Evolutionary conservation across 1,140 invertebrate genomes (phyloP).

Genomic region (Monochamus saltuarius): DNA sequence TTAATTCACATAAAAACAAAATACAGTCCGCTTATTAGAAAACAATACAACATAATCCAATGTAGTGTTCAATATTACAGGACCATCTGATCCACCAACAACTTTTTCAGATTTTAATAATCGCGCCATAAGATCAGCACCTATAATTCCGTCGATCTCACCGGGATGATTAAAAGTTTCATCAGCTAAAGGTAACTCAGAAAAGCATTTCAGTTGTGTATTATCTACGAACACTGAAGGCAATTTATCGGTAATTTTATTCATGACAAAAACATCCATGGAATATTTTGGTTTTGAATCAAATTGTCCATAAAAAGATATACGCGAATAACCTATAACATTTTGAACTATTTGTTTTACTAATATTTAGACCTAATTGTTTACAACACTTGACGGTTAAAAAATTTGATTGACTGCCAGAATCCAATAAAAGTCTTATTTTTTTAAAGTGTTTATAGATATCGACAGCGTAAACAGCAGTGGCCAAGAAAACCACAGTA

Average conservation of each 20-base stretch:
- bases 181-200: too few relatives aligned
- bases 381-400: conserved; percentile 9
- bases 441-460: background rate
- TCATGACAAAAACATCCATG: background rate
- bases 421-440: background rate
- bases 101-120: background rate
- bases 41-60: too few relatives aligned
- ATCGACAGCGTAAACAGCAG: background rate
- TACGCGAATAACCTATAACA: background rate
- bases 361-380: background rate
- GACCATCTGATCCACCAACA: background rate
- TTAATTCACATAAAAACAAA: too few relatives aligned
- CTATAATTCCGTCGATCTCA: conserved; percentile 10
- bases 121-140: background rate
- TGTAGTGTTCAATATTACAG: background rate
- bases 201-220: background rate
- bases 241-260: background rate
- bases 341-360: background rate
- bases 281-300: background rate
- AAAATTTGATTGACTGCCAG: conserved; percentile 1
- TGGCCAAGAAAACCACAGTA: conserved; percentile 1
- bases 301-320: background rate
- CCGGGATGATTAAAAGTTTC: background rate
- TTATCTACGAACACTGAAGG: background rate
- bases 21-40: too few relatives aligned